phyloP scores from a whole-genome alignment of 35 echinoderm and acorn worm genomes.

The Anneissia japonica region DNA sequence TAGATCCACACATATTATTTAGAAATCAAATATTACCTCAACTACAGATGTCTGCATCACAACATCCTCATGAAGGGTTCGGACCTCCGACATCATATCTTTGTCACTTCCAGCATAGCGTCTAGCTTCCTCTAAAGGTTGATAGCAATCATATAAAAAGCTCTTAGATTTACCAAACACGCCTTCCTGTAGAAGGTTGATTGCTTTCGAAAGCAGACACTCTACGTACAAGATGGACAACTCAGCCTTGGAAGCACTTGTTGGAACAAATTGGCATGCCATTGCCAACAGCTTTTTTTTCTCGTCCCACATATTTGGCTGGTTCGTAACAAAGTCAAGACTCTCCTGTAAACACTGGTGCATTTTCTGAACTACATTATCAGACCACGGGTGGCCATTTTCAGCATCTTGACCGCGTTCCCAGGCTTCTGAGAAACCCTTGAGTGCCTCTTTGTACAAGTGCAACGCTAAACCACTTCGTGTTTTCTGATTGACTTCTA shows the following conservation, averaged over 20 bases:
- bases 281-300: not conserved
- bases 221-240: not conserved
- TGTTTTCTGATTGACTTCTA: not conserved
- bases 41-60: constrained; percentile 16
- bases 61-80: constrained; percentile 7
- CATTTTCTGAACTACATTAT: not conserved
- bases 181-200: not conserved
- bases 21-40: constrained; percentile 10
- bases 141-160: constrained; percentile 9
- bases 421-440: constrained; percentile 5
- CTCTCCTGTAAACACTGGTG: not conserved
- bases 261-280: not conserved
- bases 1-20: no score
- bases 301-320: not conserved
- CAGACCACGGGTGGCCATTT: not conserved
- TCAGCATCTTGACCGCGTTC: not conserved
- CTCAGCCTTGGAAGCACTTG: not conserved
- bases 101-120: not conserved
- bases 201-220: not conserved
- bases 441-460: constrained; percentile 11
- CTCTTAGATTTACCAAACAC: not conserved
- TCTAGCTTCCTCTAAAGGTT: constrained; percentile 15
- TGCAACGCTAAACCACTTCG: not conserved
- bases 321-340: not conserved
- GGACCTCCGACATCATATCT: not conserved